Evolutionary conservation across 2,888 invertebrate species (phyloP).

Genomic region (Dione juno): DNA sequence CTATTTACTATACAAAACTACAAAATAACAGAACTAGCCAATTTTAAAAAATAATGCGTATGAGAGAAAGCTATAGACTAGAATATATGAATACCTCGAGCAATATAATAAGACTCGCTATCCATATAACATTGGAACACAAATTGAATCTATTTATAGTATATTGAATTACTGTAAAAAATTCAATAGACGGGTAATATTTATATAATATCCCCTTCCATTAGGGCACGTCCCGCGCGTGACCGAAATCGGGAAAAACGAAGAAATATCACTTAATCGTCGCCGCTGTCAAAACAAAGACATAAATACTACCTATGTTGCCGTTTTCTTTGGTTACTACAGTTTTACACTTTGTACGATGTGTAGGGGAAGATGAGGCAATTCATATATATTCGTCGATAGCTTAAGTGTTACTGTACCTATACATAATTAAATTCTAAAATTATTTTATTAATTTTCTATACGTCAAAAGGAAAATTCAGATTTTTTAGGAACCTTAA

Average conservation of each 20-base stretch:
- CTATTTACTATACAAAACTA: no score
- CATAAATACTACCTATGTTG: constrained; percentile 32
- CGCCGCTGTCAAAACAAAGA: constrained; percentile 33
- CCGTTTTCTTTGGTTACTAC: constrained; percentile 12
- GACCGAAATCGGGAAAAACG: constrained; percentile 29
- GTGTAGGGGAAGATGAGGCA: neutral
- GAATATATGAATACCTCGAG: neutral
- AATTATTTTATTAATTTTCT: no score
- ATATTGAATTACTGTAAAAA: constrained; percentile 30
- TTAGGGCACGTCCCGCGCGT: constrained; percentile 34
- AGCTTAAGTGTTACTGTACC: no score
- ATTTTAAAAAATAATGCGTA: no score
- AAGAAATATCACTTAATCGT: constrained; percentile 26
- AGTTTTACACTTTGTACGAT: constrained; percentile 15
- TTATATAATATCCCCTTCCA: constrained; percentile 33
- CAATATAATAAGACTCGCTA: neutral
- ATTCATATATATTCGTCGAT: neutral
- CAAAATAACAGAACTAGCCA: no score
- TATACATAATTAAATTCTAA: no score
- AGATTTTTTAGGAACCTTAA: no score
- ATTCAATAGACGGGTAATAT: constrained; percentile 34
- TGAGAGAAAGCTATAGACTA: no score
- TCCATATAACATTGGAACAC: neutral
- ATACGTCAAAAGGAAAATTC: no score
- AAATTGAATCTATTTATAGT: constrained; percentile 23